These are phyloP conservation scores for Notocelia uddmanniana DNA, from an alignment of 2,888 invertebrate genomes.

Conservation along the genomic window DNA sequence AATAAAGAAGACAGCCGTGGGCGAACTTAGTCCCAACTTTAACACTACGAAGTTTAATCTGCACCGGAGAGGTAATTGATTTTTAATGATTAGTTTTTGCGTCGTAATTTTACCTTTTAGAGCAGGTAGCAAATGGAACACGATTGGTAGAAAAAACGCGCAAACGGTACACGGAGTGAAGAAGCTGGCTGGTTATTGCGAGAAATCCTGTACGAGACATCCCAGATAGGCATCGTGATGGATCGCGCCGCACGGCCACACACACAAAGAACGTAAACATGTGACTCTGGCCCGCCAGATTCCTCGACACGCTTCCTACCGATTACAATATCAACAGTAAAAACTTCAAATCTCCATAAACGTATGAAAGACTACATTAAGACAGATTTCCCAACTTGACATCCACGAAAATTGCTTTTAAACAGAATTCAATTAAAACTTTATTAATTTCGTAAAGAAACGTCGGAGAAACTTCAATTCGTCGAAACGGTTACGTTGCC, in stretches of 20 bases:
- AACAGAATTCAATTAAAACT: slow-evolving; percentile 83
- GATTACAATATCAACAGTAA: slow-evolving; percentile 49
- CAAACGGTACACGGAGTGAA: slow-evolving; percentile 36
- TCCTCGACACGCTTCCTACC: slow-evolving; percentile 49
- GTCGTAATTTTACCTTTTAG: slow-evolving; percentile 25
- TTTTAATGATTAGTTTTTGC: slow-evolving; percentile 28
- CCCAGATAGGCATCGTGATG: slow-evolving; percentile 64
- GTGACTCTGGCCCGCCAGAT: slow-evolving; percentile 51
- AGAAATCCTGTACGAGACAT: slow-evolving; percentile 60
- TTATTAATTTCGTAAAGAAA: slow-evolving; percentile 82
- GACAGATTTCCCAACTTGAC: slow-evolving; percentile 60
- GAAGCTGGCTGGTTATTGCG: slow-evolving; percentile 60
- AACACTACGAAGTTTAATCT: slow-evolving; percentile 35
- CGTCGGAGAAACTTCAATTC: slow-evolving; percentile 71
- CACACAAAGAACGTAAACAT: slow-evolving; percentile 63
- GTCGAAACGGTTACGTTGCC: slow-evolving; percentile 69
- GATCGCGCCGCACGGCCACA: slow-evolving; percentile 60
- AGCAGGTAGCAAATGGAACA: slow-evolving; percentile 44
- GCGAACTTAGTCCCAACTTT: slow-evolving; percentile 29
- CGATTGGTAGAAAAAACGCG: slow-evolving; percentile 53
- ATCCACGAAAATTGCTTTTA: slow-evolving; percentile 72
- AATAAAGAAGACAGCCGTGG: slow-evolving; percentile 32
- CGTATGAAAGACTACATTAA: slow-evolving; percentile 51
- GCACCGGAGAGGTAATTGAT: slow-evolving; percentile 27
- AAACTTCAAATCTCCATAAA: slow-evolving; percentile 48